These are phyloP conservation scores for Tetramorium parvispinum DNA, from an alignment of 1,140 invertebrate genomes.

Conservation along the genomic window DNA sequence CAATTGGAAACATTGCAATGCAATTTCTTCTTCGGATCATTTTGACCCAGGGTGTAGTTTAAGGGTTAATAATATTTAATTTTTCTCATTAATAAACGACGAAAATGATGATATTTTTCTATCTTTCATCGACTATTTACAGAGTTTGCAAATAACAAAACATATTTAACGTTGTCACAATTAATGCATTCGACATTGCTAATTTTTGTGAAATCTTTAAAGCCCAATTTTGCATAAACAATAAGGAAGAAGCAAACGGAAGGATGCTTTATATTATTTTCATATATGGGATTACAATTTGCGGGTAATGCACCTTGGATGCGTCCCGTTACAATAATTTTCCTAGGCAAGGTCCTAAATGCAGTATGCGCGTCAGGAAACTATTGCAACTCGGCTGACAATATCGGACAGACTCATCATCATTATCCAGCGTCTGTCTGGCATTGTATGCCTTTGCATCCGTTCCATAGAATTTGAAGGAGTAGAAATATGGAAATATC, in stretches of 20 bases:
- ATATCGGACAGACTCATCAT: neutral
- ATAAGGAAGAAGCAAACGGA: neutral
- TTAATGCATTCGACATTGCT: neutral
- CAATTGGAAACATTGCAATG: too few species aligned
- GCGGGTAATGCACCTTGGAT: neutral
- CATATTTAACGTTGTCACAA: neutral
- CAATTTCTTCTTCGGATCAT: too few species aligned
- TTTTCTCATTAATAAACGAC: neutral
- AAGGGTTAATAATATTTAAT: neutral
- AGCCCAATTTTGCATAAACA: neutral
- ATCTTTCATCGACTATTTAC: neutral
- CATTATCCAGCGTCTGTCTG: neutral
- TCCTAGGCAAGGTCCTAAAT: constrained; percentile 5
- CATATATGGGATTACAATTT: constrained; percentile 37
- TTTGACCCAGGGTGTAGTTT: too few species aligned
- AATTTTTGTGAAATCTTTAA: neutral
- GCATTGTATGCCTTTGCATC: neutral
- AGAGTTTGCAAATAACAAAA: neutral
- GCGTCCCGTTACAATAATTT: neutral
- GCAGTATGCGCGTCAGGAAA: neutral
- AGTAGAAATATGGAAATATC: neutral
- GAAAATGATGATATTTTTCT: neutral
- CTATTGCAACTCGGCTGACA: neutral
- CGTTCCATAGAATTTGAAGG: neutral
- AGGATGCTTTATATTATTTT: neutral